These are phyloP conservation scores for Hanleya hanleyi DNA, from an alignment of 2,888 invertebrate species.

Conservation along the genomic window DNA sequence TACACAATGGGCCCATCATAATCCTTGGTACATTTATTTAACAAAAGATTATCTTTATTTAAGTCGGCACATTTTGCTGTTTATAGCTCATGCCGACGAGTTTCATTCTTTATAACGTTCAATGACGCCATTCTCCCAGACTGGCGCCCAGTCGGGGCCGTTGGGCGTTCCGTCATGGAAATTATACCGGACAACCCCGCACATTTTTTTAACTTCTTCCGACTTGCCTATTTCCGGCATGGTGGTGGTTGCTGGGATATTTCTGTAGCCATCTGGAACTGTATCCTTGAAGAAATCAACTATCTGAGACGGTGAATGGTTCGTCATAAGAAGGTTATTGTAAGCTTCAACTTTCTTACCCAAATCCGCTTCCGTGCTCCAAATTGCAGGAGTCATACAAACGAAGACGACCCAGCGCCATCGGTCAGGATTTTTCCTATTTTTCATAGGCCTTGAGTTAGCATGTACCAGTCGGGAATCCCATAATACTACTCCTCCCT, in stretches of 20 bases:
- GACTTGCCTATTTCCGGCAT: slow-evolving; percentile 52
- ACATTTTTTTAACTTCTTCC: slow-evolving; percentile 42
- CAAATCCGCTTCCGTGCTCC: slow-evolving; percentile 40
- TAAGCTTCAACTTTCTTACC: slow-evolving; percentile 38
- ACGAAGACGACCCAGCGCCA: slow-evolving; percentile 50
- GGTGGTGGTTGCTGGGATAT: slow-evolving; percentile 24
- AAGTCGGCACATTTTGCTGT: too few relatives aligned
- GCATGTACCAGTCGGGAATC: slow-evolving; percentile 65
- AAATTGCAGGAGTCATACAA: slow-evolving; percentile 48
- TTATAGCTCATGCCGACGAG: too few relatives aligned
- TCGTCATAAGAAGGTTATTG: slow-evolving; percentile 31
- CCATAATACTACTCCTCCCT: slow-evolving; percentile 66
- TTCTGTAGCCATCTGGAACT: neutral
- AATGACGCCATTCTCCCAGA: slow-evolving; percentile 30
- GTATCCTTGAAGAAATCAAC: slow-evolving; percentile 15
- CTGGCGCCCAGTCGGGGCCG: slow-evolving; percentile 35
- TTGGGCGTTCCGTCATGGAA: slow-evolving; percentile 43
- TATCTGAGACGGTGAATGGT: slow-evolving; percentile 46
- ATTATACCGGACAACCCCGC: slow-evolving; percentile 42
- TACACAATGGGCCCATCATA: too few relatives aligned
- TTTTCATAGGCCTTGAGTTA: slow-evolving; percentile 53
- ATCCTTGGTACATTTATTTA: too few relatives aligned
- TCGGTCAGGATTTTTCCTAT: slow-evolving; percentile 37
- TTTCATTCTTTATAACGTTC: too few relatives aligned
- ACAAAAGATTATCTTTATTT: too few relatives aligned